phyloP scores from a whole-genome alignment of 2,888 invertebrate genomes.

The Phyllotreta cruciferae region DNA sequence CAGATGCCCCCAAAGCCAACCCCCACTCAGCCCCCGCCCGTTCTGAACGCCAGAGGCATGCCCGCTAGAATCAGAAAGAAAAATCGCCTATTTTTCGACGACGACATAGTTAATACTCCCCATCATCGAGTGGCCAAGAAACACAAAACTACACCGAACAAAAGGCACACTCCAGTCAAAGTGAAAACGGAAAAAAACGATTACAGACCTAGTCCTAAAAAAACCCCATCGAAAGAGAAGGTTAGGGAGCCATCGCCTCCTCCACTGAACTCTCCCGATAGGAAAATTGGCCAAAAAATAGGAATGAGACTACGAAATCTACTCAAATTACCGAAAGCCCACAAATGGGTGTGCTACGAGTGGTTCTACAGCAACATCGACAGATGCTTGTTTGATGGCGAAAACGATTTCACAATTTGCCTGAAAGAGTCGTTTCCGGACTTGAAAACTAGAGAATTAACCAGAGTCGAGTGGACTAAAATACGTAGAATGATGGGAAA shows the following conservation, averaged over 20 bases:
- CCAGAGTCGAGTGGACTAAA: slow-evolving; percentile 93
- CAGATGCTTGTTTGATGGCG: slow-evolving; percentile 90
- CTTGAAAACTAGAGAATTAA: slow-evolving; percentile 82
- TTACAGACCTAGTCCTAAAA: slow-evolving; percentile 49
- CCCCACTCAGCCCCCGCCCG: slow-evolving; percentile 76
- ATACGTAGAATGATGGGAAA: slow-evolving; percentile 97
- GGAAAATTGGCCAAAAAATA: slow-evolving; percentile 87
- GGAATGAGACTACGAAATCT: slow-evolving; percentile 90
- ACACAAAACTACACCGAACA: slow-evolving; percentile 64
- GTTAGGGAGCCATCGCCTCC: slow-evolving; percentile 57
- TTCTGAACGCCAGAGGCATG: slow-evolving; percentile 86
- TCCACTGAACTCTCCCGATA: slow-evolving; percentile 71
- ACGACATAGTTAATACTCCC: slow-evolving; percentile 83
- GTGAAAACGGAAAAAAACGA: slow-evolving; percentile 41
- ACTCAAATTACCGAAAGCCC: slow-evolving; percentile 96
- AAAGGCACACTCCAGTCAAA: slow-evolving; percentile 44
- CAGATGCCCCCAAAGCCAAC: slow-evolving; percentile 75
- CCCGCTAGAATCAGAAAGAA: slow-evolving; percentile 89
- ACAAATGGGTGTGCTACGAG: slow-evolving; percentile 99
- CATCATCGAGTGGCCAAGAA: slow-evolving; percentile 77
- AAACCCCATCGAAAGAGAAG: slow-evolving; percentile 52
- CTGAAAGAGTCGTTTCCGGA: slow-evolving; percentile 93
- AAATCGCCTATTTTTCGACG: slow-evolving; percentile 85
- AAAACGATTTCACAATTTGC: slow-evolving; percentile 96
- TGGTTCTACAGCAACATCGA: slow-evolving; percentile 99